Base-by-base conservation (phyloP, 2,113 vertebrate genomes). In the Malurus melanocephalus region DNA sequence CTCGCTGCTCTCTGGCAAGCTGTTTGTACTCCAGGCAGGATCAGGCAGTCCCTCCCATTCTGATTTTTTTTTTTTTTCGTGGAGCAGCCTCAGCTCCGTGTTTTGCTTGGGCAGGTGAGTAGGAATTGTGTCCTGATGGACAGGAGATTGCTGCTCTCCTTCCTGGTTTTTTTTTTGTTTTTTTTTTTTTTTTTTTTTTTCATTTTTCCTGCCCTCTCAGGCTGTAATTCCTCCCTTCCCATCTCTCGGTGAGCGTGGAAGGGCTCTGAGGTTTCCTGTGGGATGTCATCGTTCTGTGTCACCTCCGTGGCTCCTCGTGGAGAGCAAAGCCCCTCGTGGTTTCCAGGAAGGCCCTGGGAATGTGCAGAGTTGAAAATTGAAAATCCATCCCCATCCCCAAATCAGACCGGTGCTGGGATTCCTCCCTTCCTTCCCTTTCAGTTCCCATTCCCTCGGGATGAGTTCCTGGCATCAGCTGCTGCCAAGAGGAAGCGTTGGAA, bases 1-100 rank as follows among this genome's bases (percentile, higher is more conserved):
- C 56, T 80, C 10, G 55, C 85, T 23, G 64, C 10, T 94, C 92
- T 89, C 91, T 84, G 79, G 80, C 94, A 94, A 75, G 83, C 86
- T 33, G 5, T 91, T 93, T 92, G 80, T 94, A 84, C 84, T 84
- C 9, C 13, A 64, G 73, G 72, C 69, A 67, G 65, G 65, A 80
- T 74, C 76, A 38, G 73, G 22, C 67, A 62, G 35, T 23, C 81
- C 27, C 67, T 85, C 8, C 51, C 46, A 7, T 42, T 51, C 35
- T 0, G 1, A 15, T 64, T 46, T 0, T 0, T 14, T 76, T 42
- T 4, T 38, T 38, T 38, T 38, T 35, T 4, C 26, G 51, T 7
- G 3, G 26, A 43, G 66, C 77, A 43, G n/a, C 53, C 42, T 83
- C 80, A 10, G 60, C 15, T 49, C 81, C 0, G 4, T 12, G 66